A percentile compares a stretch with the other conserved stretches of the same genome.
These are phyloP conservation scores for Rhea pennata DNA, from an alignment of 2,113 vertebrate species.

Conservation along the genomic window DNA sequence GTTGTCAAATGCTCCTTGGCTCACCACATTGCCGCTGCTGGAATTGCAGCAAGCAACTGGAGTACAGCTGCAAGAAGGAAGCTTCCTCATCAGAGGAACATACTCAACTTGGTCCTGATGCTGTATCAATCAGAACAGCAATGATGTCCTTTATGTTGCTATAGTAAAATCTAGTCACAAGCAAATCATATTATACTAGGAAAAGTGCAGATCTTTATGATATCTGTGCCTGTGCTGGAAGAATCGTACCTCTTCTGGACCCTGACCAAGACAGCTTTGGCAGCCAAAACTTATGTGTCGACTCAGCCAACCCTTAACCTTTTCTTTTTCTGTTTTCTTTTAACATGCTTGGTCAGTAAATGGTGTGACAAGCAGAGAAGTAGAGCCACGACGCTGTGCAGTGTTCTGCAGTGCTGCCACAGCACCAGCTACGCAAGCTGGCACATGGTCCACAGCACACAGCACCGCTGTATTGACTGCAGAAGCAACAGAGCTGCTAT, in stretches of 20 bases:
- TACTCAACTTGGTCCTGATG: neutral
- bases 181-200: neutral
- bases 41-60: neutral
- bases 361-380: neutral
- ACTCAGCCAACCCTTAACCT: neutral
- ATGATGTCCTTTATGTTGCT: neutral
- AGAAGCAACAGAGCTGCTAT: neutral
- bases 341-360: neutral
- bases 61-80: neutral
- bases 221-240: neutral
- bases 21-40: neutral
- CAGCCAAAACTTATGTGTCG: neutral
- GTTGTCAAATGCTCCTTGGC: neutral
- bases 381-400: fast-evolving
- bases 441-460: neutral
- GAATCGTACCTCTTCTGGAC: neutral
- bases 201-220: neutral
- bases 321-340: neutral
- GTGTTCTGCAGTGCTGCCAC: no score
- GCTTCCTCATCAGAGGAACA: neutral
- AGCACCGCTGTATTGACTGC: neutral
- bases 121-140: neutral
- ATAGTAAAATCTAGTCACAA: neutral
- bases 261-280: neutral
- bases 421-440: neutral